Percentiles rank a stretch among this genome's conserved stretches.
These are phyloP conservation scores for Pheosia gnoma DNA, from an alignment of 2,888 invertebrate genomes.

Conservation along the genomic window DNA sequence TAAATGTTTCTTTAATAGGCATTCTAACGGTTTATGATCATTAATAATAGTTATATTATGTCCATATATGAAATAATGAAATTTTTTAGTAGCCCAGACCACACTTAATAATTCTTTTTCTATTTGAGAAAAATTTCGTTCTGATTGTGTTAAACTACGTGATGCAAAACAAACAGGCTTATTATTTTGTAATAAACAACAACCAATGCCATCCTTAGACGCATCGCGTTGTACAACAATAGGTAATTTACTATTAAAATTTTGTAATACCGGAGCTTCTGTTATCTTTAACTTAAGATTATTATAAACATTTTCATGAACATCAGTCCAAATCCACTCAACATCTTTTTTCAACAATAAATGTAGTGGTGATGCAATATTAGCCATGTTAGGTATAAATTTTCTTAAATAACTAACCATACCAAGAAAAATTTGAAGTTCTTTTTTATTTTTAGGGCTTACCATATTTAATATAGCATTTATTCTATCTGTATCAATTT, in stretches of 20 bases:
- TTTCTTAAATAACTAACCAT: slow-evolving; percentile 31
- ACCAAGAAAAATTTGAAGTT: slow-evolving; percentile 22
- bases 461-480: slow-evolving; percentile 26
- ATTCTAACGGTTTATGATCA: slow-evolving; percentile 52
- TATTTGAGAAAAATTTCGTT: slow-evolving; percentile 43
- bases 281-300: slow-evolving; percentile 15
- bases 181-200: slow-evolving; percentile 24
- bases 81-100: slow-evolving; percentile 47
- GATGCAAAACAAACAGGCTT: slow-evolving; percentile 26
- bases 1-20: slow-evolving; percentile 38
- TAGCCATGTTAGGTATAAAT: slow-evolving; percentile 22
- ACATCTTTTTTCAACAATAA: slow-evolving; percentile 16
- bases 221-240: slow-evolving; percentile 22
- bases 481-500: slow-evolving; percentile 21
- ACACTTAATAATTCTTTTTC: slow-evolving; percentile 57
- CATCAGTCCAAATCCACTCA: slow-evolving; percentile 1
- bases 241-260: slow-evolving; percentile 14
- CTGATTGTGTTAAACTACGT: slow-evolving; percentile 16
- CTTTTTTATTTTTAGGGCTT: slow-evolving; percentile 30
- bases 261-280: slow-evolving; percentile 10
- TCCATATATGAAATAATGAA: slow-evolving; percentile 41
- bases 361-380: slow-evolving; percentile 12
- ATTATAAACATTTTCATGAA: slow-evolving; percentile 14
- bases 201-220: slow-evolving; percentile 16
- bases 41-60: slow-evolving; percentile 33